These are phyloP conservation scores for Amphipoea oculea DNA, from an alignment of 2,888 invertebrate species.

Conservation along the genomic window DNA sequence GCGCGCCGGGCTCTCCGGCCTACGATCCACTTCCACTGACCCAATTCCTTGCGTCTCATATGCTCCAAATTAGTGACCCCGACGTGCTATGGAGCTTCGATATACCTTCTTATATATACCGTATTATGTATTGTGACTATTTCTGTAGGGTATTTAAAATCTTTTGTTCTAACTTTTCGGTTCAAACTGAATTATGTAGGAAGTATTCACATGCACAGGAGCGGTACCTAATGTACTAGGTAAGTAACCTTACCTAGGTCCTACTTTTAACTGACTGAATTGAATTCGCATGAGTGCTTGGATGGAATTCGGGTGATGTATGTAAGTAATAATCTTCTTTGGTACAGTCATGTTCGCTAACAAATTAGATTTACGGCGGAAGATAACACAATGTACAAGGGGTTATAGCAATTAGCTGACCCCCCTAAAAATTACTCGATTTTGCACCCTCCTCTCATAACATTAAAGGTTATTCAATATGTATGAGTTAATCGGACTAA, in stretches of 20 bases:
- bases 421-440: too few species aligned
- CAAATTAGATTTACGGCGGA: not conserved
- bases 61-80: constrained; percentile 66
- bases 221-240: not conserved
- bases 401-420: too few species aligned
- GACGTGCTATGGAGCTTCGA: constrained; percentile 21
- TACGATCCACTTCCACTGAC: constrained; percentile 69
- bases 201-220: not conserved
- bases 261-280: not conserved
- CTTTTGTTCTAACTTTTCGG: not conserved
- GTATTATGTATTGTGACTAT: constrained; percentile 5
- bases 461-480: too few species aligned
- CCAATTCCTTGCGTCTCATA: constrained; percentile 65
- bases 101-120: constrained; percentile 10
- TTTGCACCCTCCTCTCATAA: too few species aligned
- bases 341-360: not conserved
- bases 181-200: not conserved
- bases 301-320: not conserved
- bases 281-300: not conserved
- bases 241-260: not conserved
- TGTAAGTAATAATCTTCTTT: not conserved
- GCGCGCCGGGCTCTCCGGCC: constrained; percentile 43
- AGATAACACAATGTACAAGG: not conserved
- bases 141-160: not conserved
- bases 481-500: too few species aligned